Conservation (phyloP, 2,797 vertebrate species). For the Phaenicophaeus curvirostris region DNA sequence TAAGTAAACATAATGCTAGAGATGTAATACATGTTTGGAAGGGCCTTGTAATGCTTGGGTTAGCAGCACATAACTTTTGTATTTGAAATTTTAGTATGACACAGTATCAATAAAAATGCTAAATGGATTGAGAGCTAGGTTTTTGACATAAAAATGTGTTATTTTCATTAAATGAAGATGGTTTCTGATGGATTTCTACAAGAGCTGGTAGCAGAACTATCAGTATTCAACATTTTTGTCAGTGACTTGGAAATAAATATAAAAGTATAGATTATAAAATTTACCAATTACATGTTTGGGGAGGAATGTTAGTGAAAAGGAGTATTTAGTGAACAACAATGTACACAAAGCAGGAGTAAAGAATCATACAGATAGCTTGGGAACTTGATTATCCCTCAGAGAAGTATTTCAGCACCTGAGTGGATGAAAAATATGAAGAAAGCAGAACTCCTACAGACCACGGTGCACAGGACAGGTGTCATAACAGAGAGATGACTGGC, state of each 20-base stretch:
- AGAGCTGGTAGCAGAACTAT: neutral
- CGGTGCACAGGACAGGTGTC: neutral
- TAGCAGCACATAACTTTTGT: neutral
- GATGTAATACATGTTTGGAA: neutral
- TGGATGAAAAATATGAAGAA: neutral
- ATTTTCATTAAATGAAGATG: neutral
- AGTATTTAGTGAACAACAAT: neutral
- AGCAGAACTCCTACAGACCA: neutral
- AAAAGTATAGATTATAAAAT: neutral
- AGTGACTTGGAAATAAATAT: neutral
- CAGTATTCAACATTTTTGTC: neutral
- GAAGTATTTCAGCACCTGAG: neutral
- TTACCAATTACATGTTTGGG: neutral
- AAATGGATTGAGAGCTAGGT: neutral
- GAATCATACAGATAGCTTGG: neutral
- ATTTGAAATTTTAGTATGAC: neutral
- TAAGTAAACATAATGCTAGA: neutral
- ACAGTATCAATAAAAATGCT: neutral
- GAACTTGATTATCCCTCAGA: neutral
- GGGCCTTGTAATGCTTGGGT: neutral
- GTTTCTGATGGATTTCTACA: neutral
- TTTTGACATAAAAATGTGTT: neutral
- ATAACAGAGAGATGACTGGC: neutral
- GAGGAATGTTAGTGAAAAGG: neutral
- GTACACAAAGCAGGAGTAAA: neutral